Base-by-base conservation (phyloP, 2,888 invertebrate genomes). In the Steinernema scapterisci region DNA sequence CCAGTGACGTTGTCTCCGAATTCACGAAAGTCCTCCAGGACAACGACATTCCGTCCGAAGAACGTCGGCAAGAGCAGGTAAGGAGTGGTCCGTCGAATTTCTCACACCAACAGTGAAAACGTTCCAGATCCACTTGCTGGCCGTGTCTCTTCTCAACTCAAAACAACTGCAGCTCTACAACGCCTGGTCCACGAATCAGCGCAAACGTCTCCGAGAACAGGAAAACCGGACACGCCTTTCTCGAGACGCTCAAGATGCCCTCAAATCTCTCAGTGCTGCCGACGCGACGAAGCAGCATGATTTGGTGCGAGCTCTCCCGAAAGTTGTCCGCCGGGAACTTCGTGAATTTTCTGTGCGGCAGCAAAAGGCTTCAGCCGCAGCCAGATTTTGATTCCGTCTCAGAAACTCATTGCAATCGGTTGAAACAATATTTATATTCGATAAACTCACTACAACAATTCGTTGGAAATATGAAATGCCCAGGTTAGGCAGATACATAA, bases 21-120 rank as follows among this genome's bases (percentile, higher is more conserved):
- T 74, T 74, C 44, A n/a, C 38, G 11, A 73, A 81, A 72, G 75
- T 85, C 19, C 82, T 86, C 81, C 77, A 79, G 19, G 84, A 86
- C 77, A 77, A 82, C n/a, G 79, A 86, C 73, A 82, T 86, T 56
- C 83, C 84, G 0, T 83, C 83, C 51, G 86, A 86, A 56, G 75
- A 79, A 16, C 75, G 83, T 19, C 70, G 86, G 43, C 77, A 80
- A 19, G 79, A 84, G 44, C 84, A 84, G 76, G 85, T 84, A 63
- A 38, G 3, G 9, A 38, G 38, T 38, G 38, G 38, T 38, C n/a
- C n/a, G n/a, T n/a, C n/a, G n/a, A n/a, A n/a, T n/a, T n/a, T n/a
- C n/a, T n/a, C n/a, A n/a, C n/a, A n/a, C n/a, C n/a, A n/a, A n/a
- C n/a, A n/a, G n/a, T n/a, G n/a, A n/a, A n/a, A n/a, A n/a, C n/a